A percentile compares a stretch with the other conserved stretches of the same genome.
These are phyloP conservation scores for Cryptophagus acutangulus DNA, from an alignment of 2,888 invertebrate genomes.

Conservation along the genomic window DNA sequence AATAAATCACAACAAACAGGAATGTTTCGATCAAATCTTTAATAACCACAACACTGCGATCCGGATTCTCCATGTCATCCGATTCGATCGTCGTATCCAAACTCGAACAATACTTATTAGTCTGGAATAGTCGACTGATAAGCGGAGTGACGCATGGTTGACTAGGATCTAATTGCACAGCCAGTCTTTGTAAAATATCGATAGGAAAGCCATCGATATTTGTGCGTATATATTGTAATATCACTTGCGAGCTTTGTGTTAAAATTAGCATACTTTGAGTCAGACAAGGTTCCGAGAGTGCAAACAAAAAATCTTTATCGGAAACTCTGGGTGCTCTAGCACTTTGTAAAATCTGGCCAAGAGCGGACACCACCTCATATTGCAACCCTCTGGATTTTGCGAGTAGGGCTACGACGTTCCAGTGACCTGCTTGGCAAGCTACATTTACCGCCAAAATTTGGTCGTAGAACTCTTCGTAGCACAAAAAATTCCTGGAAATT, in stretches of 20 bases:
- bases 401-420: conserved; percentile 53
- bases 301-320: conserved; percentile 40
- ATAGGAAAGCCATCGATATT: conserved; percentile 38
- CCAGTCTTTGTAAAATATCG: conserved; percentile 48
- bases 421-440: conserved; percentile 58
- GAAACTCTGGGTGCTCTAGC: conserved; percentile 34
- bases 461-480: conserved; percentile 60
- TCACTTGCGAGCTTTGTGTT: conserved; percentile 38
- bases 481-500: conserved; percentile 53
- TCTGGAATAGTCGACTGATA: conserved; percentile 42
- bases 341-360: conserved; percentile 50
- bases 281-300: conserved; percentile 44
- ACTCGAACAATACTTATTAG: conserved; percentile 43
- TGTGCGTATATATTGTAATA: conserved; percentile 39
- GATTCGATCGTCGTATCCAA: conserved; percentile 52
- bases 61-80: conserved; percentile 44
- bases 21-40: conserved; percentile 53
- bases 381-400: conserved; percentile 52
- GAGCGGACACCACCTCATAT: conserved; percentile 53
- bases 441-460: conserved; percentile 60
- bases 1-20: conserved; percentile 48
- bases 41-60: conserved; percentile 33
- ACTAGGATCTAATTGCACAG: conserved; percentile 58
- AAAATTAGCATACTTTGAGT: conserved; percentile 43
- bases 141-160: conserved; percentile 51